Percentiles rank a stretch among this genome's conserved stretches.
These are phyloP conservation scores for Drosophila rufa DNA, from an alignment of 1,140 invertebrate genomes.

Conservation along the genomic window DNA sequence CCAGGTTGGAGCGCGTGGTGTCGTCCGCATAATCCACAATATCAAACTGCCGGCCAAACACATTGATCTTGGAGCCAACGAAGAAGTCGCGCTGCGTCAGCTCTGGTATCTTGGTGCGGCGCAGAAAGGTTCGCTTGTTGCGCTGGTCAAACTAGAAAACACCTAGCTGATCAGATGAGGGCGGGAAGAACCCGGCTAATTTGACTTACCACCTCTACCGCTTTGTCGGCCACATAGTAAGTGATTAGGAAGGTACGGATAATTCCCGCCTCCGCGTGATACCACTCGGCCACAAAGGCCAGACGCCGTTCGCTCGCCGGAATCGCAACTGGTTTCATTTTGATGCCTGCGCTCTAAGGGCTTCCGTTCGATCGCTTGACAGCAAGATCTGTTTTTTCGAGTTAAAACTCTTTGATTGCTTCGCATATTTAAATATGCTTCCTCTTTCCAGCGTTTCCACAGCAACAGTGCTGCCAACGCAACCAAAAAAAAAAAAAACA, in stretches of 20 bases:
- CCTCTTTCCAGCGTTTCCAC: conserved; percentile 64
- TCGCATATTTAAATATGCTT: conserved; percentile 49
- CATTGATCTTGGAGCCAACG: conserved; percentile 90
- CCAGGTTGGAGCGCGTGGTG: conserved; percentile 87
- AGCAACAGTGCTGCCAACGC: conserved; percentile 40
- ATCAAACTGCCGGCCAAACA: conserved; percentile 92
- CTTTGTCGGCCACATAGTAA: conserved; percentile 90
- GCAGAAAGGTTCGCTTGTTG: conserved; percentile 90
- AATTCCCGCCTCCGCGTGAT: conserved; percentile 90
- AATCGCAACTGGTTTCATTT: conserved; percentile 33
- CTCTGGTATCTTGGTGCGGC: conserved; percentile 89
- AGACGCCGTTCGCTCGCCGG: conserved; percentile 40
- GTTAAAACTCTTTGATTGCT: conserved; percentile 25
- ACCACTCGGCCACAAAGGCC: conserved; percentile 93
- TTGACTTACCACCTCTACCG: conserved; percentile 90
- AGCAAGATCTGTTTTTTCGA: conserved; percentile 11
- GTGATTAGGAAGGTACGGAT: conserved; percentile 90
- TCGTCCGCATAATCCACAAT: conserved; percentile 92
- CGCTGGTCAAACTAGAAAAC: conserved; percentile 90
- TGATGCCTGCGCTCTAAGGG: background rate
- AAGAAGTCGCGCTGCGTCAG: conserved; percentile 90
- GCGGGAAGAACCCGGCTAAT: background rate
- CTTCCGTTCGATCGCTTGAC: conserved; percentile 14
- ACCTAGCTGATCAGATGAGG: conserved; percentile 20
- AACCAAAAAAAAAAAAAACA: background rate